Evolutionary conservation across 2,113 vertebrate species (phyloP).

Genomic region (Chloroceryle aenea): DNA sequence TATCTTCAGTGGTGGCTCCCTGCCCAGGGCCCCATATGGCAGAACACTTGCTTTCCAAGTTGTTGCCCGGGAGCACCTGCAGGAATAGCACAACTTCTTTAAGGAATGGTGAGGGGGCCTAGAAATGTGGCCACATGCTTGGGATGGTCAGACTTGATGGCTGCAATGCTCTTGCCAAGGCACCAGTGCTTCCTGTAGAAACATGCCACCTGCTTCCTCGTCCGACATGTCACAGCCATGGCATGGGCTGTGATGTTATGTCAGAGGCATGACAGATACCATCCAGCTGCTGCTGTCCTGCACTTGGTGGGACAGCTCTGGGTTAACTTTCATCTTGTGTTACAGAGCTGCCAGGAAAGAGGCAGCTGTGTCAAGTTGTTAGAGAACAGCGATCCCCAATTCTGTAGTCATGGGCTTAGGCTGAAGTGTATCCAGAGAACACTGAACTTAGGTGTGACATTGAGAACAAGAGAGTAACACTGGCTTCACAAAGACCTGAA

Average conservation of each 20-base stretch:
- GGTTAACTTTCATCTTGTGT: neutral
- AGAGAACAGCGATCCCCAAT: neutral
- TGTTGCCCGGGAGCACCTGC: neutral
- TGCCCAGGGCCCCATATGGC: neutral
- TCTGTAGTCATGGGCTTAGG: neutral
- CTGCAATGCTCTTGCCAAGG: neutral
- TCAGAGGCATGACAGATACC: neutral
- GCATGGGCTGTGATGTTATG: neutral
- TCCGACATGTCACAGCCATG: fast-evolving
- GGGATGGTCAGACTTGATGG: constrained; percentile 23
- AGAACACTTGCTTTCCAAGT: constrained; percentile 42
- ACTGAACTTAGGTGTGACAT: fast-evolving
- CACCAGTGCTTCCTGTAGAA: neutral
- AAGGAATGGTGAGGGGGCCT: neutral
- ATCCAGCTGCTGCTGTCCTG: neutral
- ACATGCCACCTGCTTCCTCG: neutral
- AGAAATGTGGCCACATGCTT: neutral
- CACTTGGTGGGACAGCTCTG: neutral
- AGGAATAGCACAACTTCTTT: constrained; percentile 14
- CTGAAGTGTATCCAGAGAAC: neutral
- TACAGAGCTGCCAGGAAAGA: neutral
- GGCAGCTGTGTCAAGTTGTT: neutral
- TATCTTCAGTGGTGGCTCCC: neutral
- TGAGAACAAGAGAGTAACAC: neutral
- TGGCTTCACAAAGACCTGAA: neutral